Conservation (phyloP, 2,888 invertebrate species). For the Sminthurinus aureus region DNA sequence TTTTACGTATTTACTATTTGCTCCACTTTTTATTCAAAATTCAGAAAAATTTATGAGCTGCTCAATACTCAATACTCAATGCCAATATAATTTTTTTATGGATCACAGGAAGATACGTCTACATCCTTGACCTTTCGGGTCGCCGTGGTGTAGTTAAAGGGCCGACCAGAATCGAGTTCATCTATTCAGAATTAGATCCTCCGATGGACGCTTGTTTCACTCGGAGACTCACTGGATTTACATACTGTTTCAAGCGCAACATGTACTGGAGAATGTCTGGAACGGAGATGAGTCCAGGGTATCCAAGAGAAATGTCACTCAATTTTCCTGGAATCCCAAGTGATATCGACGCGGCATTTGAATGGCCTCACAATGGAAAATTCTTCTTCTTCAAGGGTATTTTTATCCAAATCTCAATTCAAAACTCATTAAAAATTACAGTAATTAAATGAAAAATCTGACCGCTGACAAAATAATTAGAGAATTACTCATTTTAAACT, state of each 20-base stretch:
- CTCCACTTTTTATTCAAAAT: no score
- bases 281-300: slow-evolving; percentile 42
- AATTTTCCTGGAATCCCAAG: slow-evolving; percentile 56
- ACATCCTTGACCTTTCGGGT: slow-evolving; percentile 43
- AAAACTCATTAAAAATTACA: no score
- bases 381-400: slow-evolving; percentile 54
- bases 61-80: neutral
- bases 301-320: no score
- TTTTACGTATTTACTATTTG: no score
- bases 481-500: no score
- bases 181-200: slow-evolving; percentile 47
- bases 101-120: slow-evolving; percentile 51
- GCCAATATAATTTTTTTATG: neutral
- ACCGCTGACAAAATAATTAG: no score
- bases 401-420: no score
- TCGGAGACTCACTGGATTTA: slow-evolving; percentile 24
- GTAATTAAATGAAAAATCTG: no score
- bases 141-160: slow-evolving; percentile 41
- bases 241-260: slow-evolving; percentile 54
- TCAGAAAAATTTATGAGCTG: no score
- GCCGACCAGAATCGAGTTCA: slow-evolving; percentile 47
- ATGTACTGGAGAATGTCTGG: slow-evolving; percentile 54
- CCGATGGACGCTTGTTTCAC: slow-evolving; percentile 55
- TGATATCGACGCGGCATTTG: slow-evolving; percentile 49
- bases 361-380: slow-evolving; percentile 48